A percentile compares a stretch with the other conserved stretches of the same genome.
These are phyloP conservation scores for Norana najaformis DNA, from an alignment of 2,888 invertebrate genomes.

Conservation along the genomic window DNA sequence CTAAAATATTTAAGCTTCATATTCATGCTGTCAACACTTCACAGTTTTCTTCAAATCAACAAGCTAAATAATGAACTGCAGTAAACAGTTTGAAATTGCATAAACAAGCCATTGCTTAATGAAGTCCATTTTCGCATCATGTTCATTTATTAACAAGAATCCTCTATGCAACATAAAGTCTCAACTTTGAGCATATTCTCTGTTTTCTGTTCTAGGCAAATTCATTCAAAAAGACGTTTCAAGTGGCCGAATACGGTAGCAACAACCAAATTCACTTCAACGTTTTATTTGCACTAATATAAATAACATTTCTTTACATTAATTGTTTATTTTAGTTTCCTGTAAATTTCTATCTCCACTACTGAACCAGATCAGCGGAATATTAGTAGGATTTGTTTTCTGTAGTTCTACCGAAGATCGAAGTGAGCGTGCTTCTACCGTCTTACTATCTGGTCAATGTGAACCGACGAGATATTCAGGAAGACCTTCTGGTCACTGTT, in stretches of 20 bases:
- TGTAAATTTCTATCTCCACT: background rate
- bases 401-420: conserved; percentile 84
- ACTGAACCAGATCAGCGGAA: background rate
- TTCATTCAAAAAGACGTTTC: background rate
- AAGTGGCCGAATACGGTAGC: conserved; percentile 18
- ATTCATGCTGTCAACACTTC: too few species aligned
- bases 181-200: too few species aligned
- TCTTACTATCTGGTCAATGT: conserved; percentile 30
- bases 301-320: background rate
- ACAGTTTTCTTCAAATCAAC: too few species aligned
- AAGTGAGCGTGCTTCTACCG: conserved; percentile 81
- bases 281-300: too few species aligned
- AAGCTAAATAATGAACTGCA: too few species aligned
- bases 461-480: conserved; percentile 24
- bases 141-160: too few species aligned
- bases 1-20: too few species aligned
- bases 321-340: background rate
- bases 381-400: too few species aligned
- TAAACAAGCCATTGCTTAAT: too few species aligned
- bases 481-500: conserved; percentile 25
- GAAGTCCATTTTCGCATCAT: too few species aligned
- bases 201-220: background rate
- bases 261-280: background rate
- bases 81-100: too few species aligned
- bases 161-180: too few species aligned